Evolutionary conservation across 1,140 invertebrate species (phyloP).

Genomic region (Octopus bimaculoides): DNA sequence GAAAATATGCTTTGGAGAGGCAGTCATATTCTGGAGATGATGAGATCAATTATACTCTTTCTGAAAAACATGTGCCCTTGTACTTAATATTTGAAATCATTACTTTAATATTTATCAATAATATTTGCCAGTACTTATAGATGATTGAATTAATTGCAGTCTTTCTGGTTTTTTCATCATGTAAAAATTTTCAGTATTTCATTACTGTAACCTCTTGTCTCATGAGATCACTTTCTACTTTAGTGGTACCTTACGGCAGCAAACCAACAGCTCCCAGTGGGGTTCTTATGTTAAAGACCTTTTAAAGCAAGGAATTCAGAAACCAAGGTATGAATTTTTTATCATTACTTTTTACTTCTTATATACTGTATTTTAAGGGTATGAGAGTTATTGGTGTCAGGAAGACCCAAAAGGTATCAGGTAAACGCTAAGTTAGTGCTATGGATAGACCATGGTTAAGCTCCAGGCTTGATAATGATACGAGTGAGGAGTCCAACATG

Average conservation of each 20-base stretch:
- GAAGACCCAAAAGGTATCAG: too few relatives aligned
- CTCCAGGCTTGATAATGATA: too few relatives aligned
- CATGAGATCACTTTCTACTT: slow-evolving; percentile 24
- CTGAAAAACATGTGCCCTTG: background rate
- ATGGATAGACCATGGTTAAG: too few relatives aligned
- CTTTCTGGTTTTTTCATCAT: too few relatives aligned
- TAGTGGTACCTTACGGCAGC: slow-evolving; percentile 72
- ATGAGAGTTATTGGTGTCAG: too few relatives aligned
- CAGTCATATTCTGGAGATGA: background rate
- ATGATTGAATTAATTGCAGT: too few relatives aligned
- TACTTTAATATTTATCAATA: too few relatives aligned
- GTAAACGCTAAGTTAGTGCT: too few relatives aligned
- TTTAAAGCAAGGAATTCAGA: slow-evolving; percentile 67
- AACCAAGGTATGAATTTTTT: slow-evolving; percentile 61
- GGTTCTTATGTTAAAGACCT: slow-evolving; percentile 69
- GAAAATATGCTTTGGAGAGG: background rate
- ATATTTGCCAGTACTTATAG: too few relatives aligned
- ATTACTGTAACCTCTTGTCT: background rate
- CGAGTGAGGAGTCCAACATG: too few relatives aligned
- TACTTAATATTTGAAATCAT: background rate
- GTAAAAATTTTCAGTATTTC: background rate
- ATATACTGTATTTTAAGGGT: too few relatives aligned
- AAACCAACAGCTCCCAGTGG: slow-evolving; percentile 74
- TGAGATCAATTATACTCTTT: background rate
- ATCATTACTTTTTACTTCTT: background rate